These are phyloP conservation scores for Pollicipes pollicipes DNA, from an alignment of 1,140 invertebrate genomes.

Conservation along the genomic window DNA sequence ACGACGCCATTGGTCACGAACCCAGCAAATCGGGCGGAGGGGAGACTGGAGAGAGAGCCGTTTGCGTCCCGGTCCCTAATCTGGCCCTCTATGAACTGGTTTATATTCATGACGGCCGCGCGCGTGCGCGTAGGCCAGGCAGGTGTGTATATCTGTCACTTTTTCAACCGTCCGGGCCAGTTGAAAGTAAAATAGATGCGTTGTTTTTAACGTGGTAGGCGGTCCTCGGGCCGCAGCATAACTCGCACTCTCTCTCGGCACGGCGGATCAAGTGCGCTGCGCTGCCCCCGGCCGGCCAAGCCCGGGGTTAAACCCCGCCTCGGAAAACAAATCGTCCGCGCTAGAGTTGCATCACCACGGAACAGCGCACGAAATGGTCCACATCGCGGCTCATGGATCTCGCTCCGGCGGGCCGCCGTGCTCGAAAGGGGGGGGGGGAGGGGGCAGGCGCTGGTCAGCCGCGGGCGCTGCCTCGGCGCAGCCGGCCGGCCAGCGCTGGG, in stretches of 20 bases:
- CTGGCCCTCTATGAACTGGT: neutral
- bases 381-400: neutral
- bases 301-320: neutral
- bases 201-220: conserved; percentile 1
- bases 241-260: neutral
- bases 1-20: too few relatives aligned
- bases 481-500: too few relatives aligned
- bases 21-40: too few relatives aligned
- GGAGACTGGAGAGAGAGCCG: neutral
- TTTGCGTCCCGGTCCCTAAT: neutral
- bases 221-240: neutral
- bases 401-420: too few relatives aligned
- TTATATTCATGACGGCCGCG: neutral
- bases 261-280: neutral
- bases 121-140: neutral
- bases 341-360: neutral
- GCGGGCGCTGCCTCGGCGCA: too few relatives aligned
- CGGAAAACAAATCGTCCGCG: neutral
- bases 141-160: neutral
- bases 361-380: neutral
- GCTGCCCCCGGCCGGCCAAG: too few relatives aligned
- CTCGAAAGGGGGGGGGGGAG: too few relatives aligned
- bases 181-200: conserved; percentile 1
- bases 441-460: too few relatives aligned
- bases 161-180: neutral